Base-by-base conservation (phyloP, 1,140 invertebrate species). In the Ostrea denselamellosa region DNA sequence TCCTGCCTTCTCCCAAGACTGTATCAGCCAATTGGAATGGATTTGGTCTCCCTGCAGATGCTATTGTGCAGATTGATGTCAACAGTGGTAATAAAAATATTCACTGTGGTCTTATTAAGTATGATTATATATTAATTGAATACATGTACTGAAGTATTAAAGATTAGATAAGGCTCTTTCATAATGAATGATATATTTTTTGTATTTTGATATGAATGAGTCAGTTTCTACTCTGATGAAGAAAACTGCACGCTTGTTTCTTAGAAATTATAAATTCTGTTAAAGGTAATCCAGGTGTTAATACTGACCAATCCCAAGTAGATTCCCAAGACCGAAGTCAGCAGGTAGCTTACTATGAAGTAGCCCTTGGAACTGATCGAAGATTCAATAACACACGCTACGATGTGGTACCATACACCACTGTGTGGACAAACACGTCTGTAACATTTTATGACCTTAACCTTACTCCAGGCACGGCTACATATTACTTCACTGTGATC, bases 401-500 rank as follows among this genome's bases (percentile, higher is more conserved):
- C 83, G 91, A 93, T 87, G 85, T 93, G 56, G 88, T 91, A 17
- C 92, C 91, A 19, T 93, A 91, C 54, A 90, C 88, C 0, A 87
- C 91, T 84, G 90, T 91, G 22, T 89, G 90, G n/a, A 77, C 86
- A 3, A 92, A 92, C 85, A 92, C 87, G 52, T 86, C 91, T 22
- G 88, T 90, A 2, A 92, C 90, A 9, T 92, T 92, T 62, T 89
- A 89, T 81, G 89, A 92, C 85, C 87, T 93, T 9, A 68, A 91
- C 34, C 86, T 92, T 10, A 85, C 88, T 22, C 88, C 89, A 22
- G 62, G 62, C 52, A 85, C 65, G 22, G 90, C 90, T 19, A 84
- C 90, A 1, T 93, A 93, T 81, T 93, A 93, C 81, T 90, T 93
- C 86, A 93, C 91, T 12, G 92, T 93, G 12, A 86, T 89, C n/a